Base-by-base conservation (phyloP, 2,113 vertebrate genomes). In the Laticauda colubrina region DNA sequence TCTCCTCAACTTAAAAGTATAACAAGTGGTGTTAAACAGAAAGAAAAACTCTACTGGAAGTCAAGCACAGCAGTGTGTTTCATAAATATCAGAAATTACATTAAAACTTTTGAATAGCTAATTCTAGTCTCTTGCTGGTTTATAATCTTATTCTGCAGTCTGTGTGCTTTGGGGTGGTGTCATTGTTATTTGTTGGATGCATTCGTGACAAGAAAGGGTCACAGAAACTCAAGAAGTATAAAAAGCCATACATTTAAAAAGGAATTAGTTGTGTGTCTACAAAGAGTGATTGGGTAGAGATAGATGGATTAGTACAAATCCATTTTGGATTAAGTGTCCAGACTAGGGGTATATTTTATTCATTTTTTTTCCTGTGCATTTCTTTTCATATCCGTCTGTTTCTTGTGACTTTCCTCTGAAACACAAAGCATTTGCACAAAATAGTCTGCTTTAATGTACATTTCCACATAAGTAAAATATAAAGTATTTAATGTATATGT, bases 161-260 rank as follows among this genome's bases (percentile, higher is more conserved):
- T 93, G 56, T 55, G 59, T 55, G 20, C 48, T 93, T 59, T 94
- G 59, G 88, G 51, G 90, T 64, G 54, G 43, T 90, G 34, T 39
- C 94, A 90, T 93, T 53, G 20, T 89, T 90, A 51, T 7, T 91
- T 34, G 29, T 45, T 91, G 1, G 34, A 51, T 43, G 14, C 94
- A 51, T 57, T 20, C 81, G 53, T 26, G 89, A 20, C 55, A 85
- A 92, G 51, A 92, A n/a, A 92, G 91, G 26, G 45, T 92, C 75
- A 91, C 93, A 18, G 93, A 93, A 94, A 87, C 93, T 59, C 3
- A 90, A 15, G 15, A 21, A 61, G 20, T 93, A 92, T 89, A 61
- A 12, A 94, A 93, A 20, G 15, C 87, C 89, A 43, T 88, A 45
- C 48, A 56, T 86, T 53, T 39, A 4, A 69, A 48, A 88, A 64